These are phyloP conservation scores for Tigriopus californicus DNA, from an alignment of 2,888 invertebrate species.

Conservation along the genomic window DNA sequence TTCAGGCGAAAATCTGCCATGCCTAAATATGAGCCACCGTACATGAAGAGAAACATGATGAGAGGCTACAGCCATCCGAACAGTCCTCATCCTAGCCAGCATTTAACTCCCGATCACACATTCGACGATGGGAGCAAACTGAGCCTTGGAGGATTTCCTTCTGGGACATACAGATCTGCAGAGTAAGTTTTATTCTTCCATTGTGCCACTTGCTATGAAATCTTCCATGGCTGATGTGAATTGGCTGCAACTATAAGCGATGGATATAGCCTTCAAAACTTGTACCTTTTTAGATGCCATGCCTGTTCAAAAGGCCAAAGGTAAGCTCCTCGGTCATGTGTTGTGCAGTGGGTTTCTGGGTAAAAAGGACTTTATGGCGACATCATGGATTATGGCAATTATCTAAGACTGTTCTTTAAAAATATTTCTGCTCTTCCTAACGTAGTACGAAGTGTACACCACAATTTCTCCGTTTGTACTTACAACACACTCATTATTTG, in stretches of 20 bases:
- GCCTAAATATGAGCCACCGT: slow-evolving; percentile 71
- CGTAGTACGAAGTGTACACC: neutral
- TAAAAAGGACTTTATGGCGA: neutral
- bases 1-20: slow-evolving; percentile 56
- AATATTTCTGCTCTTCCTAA: neutral
- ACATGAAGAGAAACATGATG: slow-evolving; percentile 59
- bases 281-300: neutral
- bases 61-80: slow-evolving; percentile 32
- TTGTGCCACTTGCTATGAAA: too few relatives aligned
- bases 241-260: neutral
- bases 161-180: neutral
- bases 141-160: slow-evolving; percentile 18
- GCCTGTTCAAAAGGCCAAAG: neutral
- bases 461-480: neutral
- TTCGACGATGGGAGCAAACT: slow-evolving; percentile 16
- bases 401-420: too few relatives aligned
- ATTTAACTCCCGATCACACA: slow-evolving; percentile 11
- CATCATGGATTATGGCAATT: neutral
- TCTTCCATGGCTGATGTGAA: neutral
- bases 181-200: neutral
- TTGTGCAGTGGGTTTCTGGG: neutral
- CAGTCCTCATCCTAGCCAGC: slow-evolving; percentile 19
- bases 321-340: neutral
- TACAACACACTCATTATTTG: neutral
- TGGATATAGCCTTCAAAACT: neutral